Conservation (phyloP, 2,113 vertebrate species). For the Castor canadensis region DNA sequence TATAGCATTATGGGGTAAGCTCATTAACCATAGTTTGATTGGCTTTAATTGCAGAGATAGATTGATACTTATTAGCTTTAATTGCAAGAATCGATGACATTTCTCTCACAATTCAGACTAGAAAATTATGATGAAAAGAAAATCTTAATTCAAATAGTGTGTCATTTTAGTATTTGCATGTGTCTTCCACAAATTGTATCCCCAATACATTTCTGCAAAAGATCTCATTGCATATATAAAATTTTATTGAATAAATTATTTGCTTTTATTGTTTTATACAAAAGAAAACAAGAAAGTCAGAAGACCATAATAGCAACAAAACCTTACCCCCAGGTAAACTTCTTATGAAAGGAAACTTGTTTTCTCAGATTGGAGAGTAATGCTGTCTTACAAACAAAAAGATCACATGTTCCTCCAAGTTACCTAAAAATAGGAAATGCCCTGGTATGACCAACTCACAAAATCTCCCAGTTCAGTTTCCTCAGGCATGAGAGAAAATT, state of each 20-base stretch:
- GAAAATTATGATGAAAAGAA: slow-evolving; percentile 20
- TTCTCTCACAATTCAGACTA: slow-evolving; percentile 11
- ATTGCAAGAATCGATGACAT: neutral
- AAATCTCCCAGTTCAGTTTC: neutral
- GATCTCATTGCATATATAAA: neutral
- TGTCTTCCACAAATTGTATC: slow-evolving; percentile 21
- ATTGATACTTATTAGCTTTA: neutral
- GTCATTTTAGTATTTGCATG: neutral
- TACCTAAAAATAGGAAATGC: neutral
- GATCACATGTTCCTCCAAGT: neutral
- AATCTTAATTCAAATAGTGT: neutral
- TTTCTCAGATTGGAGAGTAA: neutral
- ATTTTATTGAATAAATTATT: slow-evolving; percentile 18
- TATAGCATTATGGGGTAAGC: neutral
- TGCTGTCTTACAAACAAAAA: neutral
- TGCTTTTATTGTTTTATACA: neutral
- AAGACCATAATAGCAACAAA: neutral
- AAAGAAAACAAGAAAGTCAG: neutral
- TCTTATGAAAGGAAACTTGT: neutral
- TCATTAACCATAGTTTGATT: neutral
- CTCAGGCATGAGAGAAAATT: neutral
- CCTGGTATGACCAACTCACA: neutral
- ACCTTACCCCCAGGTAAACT: neutral
- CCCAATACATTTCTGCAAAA: neutral
- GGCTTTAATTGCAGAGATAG: neutral